These are phyloP conservation scores for Fragum fragum DNA, from an alignment of 2,888 invertebrate genomes.

Conservation along the genomic window DNA sequence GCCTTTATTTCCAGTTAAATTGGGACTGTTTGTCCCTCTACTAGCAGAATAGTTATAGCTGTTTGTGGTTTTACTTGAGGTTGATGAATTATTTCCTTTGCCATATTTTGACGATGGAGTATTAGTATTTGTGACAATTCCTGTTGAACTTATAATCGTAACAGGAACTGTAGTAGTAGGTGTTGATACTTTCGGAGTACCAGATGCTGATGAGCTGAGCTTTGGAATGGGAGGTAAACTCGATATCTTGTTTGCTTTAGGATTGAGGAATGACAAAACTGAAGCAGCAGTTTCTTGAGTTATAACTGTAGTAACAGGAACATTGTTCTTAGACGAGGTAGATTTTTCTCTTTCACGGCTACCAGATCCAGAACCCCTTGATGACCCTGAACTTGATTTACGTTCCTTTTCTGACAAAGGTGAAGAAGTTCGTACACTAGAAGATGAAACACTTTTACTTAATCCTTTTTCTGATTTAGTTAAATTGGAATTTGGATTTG, in stretches of 20 bases:
- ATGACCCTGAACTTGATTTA: slow-evolving; percentile 42
- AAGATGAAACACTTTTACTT: slow-evolving; percentile 49
- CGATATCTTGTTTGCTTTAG: slow-evolving; percentile 78
- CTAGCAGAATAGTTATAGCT: slow-evolving; percentile 37
- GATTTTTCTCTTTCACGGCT: slow-evolving; percentile 64
- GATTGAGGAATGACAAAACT: slow-evolving; percentile 78
- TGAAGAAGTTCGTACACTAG: slow-evolving; percentile 53
- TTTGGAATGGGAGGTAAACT: slow-evolving; percentile 81
- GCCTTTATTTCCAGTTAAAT: slow-evolving; percentile 29
- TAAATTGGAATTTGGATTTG: slow-evolving; percentile 34
- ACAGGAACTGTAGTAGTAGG: slow-evolving; percentile 49
- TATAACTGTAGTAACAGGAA: slow-evolving; percentile 50
- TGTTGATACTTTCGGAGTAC: slow-evolving; percentile 49
- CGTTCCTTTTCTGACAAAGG: slow-evolving; percentile 60
- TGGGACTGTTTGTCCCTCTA: slow-evolving; percentile 28
- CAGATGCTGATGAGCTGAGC: slow-evolving; percentile 70
- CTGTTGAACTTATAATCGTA: slow-evolving; percentile 32
- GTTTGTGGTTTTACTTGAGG: slow-evolving; percentile 45
- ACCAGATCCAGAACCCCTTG: slow-evolving; percentile 52
- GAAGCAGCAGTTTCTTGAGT: slow-evolving; percentile 69
- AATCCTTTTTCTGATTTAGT: slow-evolving; percentile 56
- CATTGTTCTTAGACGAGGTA: slow-evolving; percentile 68
- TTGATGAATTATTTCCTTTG: slow-evolving; percentile 25
- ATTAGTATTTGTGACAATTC: slow-evolving; percentile 24
- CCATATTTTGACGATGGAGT: slow-evolving; percentile 43